These are phyloP conservation scores for Mactromeris polynyma DNA, from an alignment of 2,888 invertebrate genomes.

Conservation along the genomic window DNA sequence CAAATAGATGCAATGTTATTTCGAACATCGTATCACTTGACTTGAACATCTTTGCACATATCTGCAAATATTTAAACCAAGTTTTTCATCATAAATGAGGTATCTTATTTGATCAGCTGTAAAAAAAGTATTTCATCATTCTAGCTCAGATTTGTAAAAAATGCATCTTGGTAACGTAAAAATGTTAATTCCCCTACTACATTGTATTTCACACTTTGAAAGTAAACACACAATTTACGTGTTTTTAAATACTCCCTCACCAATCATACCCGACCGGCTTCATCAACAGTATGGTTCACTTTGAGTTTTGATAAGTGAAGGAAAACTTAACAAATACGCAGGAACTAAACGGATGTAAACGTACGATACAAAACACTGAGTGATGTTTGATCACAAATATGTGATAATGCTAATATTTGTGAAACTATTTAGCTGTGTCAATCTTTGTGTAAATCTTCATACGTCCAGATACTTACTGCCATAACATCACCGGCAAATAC, in stretches of 20 bases:
- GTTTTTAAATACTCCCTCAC: not conserved
- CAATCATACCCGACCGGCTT: not conserved
- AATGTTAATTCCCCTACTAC: not conserved
- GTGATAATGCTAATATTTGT: not conserved
- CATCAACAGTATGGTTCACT: not conserved
- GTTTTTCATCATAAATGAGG: not conserved
- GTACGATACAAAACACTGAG: not conserved
- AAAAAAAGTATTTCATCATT: not conserved
- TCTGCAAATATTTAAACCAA: not conserved
- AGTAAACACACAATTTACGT: not conserved
- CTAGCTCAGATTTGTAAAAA: not conserved
- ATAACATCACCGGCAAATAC: not conserved
- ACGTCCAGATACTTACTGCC: not conserved
- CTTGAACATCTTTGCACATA: not conserved
- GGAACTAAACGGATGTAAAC: not conserved
- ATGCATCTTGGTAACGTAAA: not conserved
- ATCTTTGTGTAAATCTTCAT: not conserved
- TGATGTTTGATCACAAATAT: not conserved
- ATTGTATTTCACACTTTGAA: not conserved
- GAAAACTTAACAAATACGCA: not conserved
- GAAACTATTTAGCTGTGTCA: not conserved
- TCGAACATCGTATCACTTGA: not conserved
- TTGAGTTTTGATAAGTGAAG: not conserved
- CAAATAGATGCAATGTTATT: not conserved
- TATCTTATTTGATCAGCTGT: conserved; percentile 5